Evolutionary conservation across 2,797 vertebrate genomes (phyloP).

Genomic region (Arnoldichthys spilopterus): DNA sequence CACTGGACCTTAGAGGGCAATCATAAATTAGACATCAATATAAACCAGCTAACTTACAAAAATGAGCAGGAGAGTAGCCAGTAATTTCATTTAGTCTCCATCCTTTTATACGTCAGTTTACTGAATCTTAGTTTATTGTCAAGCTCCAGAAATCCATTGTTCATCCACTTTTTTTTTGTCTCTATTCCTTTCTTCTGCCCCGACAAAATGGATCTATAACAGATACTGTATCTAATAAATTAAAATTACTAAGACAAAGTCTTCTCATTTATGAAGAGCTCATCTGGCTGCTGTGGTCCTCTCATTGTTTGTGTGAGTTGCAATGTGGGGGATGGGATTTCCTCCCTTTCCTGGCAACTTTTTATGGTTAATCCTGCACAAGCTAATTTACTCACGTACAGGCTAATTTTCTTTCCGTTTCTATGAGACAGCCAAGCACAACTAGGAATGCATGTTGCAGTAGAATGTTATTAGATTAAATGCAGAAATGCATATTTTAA

Average conservation of each 20-base stretch:
- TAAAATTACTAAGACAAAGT: constrained; percentile 52
- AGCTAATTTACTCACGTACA: constrained; percentile 52
- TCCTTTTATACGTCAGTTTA: background rate
- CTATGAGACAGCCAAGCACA: constrained; percentile 60
- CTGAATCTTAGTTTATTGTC: background rate
- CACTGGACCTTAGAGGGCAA: background rate
- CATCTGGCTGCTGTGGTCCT: constrained; percentile 52
- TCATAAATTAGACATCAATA: background rate
- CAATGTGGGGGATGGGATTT: constrained; percentile 51
- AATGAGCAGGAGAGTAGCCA: background rate
- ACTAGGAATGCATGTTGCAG: constrained; percentile 59
- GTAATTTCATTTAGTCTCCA: background rate
- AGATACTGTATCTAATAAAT: constrained; percentile 62
- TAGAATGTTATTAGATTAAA: constrained; percentile 65
- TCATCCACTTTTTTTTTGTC: constrained; percentile 36
- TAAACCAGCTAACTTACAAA: background rate
- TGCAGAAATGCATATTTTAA: constrained; percentile 31
- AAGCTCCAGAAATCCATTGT: background rate
- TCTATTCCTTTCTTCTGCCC: constrained; percentile 34
- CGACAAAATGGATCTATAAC: constrained; percentile 46
- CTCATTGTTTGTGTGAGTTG: constrained; percentile 59
- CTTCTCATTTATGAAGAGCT: constrained; percentile 51
- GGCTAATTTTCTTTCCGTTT: constrained; percentile 57
- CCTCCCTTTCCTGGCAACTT: constrained; percentile 37
- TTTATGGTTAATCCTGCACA: constrained; percentile 43